Percentiles rank a stretch among this genome's conserved stretches.
phyloP scores from a whole-genome alignment of 2,888 invertebrate species.

The Leucophenga montana region DNA sequence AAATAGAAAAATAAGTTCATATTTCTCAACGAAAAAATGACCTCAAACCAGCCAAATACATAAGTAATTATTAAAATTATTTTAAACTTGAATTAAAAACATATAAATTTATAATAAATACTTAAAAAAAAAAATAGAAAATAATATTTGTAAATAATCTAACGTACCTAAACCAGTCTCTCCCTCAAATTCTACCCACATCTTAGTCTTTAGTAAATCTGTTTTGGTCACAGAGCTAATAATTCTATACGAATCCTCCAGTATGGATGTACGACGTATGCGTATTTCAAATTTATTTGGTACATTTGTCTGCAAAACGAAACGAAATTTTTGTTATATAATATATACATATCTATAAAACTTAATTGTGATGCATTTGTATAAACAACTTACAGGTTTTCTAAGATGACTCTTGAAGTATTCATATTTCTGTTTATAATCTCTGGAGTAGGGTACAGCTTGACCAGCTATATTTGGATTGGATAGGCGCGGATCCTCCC shows the following conservation, averaged over 20 bases:
- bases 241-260: conserved; percentile 97
- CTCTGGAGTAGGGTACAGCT: conserved; percentile 97
- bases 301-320: conserved; percentile 85
- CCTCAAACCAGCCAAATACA: no score
- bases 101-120: no score
- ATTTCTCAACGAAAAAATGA: no score
- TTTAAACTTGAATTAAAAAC: no score
- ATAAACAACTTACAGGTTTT: conserved; percentile 82
- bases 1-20: no score
- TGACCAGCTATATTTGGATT: conserved; percentile 98
- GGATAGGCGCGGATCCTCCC: conserved; percentile 98
- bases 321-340: not conserved
- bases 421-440: conserved; percentile 99
- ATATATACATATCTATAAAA: not conserved
- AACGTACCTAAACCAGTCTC: conserved; percentile 86
- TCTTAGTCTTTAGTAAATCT: conserved; percentile 95
- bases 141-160: not conserved
- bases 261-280: conserved; percentile 89
- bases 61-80: no score
- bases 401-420: conserved; percentile 97
- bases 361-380: not conserved
- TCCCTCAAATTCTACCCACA: conserved; percentile 99
- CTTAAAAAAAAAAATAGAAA: not conserved
- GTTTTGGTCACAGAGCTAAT: conserved; percentile 92
- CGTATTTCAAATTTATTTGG: conserved; percentile 99